phyloP scores from a whole-genome alignment of 2,797 vertebrate genomes.

The Kryptopterus vitreolus region DNA sequence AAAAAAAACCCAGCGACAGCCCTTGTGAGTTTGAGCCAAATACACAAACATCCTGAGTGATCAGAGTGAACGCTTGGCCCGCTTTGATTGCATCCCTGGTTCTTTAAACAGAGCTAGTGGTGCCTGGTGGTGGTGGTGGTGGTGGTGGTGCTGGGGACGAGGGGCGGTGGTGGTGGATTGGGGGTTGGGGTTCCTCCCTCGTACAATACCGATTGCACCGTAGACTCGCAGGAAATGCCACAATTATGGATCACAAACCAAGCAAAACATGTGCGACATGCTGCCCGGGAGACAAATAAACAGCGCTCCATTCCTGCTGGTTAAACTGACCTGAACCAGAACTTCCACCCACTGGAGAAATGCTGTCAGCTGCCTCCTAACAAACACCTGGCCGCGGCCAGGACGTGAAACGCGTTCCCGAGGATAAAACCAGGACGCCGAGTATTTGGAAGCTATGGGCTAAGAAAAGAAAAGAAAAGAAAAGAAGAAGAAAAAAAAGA shows the following conservation, averaged over 20 bases:
- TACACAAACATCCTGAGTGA: slow-evolving; percentile 66
- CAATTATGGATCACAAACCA: slow-evolving; percentile 83
- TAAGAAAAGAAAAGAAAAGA: slow-evolving; percentile 67
- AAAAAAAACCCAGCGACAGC: slow-evolving; percentile 56
- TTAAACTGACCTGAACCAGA: slow-evolving; percentile 78
- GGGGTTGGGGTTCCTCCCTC: slow-evolving; percentile 55
- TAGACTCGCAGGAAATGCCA: slow-evolving; percentile 96
- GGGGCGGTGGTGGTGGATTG: background rate
- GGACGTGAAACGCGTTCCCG: slow-evolving; percentile 57
- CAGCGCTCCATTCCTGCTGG: slow-evolving; percentile 74
- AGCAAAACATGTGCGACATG: slow-evolving; percentile 76
- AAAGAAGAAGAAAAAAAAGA: slow-evolving; percentile 66
- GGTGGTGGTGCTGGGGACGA: background rate
- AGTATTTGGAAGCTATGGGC: slow-evolving; percentile 77
- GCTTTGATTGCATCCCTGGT: slow-evolving; percentile 52
- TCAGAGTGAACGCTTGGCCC: slow-evolving; percentile 50
- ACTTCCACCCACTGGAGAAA: slow-evolving; percentile 81
- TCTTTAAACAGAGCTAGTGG: slow-evolving; percentile 28
- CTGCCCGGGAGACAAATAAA: slow-evolving; percentile 78
- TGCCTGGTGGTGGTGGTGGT: background rate
- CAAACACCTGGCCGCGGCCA: slow-evolving; percentile 84
- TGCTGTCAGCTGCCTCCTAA: slow-evolving; percentile 85
- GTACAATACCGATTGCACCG: slow-evolving; percentile 82
- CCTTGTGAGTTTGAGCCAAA: slow-evolving; percentile 64
- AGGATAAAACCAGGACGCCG: slow-evolving; percentile 61